phyloP scores from a whole-genome alignment of 2,113 vertebrate genomes.

The Chrysemys picta region DNA sequence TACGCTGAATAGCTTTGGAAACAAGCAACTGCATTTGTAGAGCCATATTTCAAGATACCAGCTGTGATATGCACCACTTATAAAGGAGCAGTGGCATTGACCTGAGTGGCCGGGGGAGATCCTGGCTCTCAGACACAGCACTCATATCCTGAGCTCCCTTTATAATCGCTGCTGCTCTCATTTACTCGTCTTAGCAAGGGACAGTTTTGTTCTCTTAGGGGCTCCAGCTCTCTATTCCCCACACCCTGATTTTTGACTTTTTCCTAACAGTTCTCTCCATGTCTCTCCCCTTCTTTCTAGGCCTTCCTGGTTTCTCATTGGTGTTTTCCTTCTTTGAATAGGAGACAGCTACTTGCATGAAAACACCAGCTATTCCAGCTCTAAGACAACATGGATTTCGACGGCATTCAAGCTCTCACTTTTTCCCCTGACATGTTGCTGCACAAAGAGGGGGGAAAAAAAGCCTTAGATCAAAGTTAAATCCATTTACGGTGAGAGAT shows the following conservation, averaged over 20 bases:
- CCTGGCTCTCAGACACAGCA: no score
- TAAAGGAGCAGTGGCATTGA: no score
- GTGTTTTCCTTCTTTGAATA: background rate
- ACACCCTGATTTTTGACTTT: background rate
- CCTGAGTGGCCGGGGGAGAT: no score
- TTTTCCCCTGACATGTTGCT: background rate
- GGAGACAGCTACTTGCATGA: background rate
- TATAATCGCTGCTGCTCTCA: background rate
- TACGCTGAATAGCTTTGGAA: no score
- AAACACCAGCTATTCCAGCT: background rate
- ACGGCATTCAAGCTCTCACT: background rate
- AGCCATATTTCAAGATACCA: no score
- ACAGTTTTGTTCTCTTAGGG: background rate
- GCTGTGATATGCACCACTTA: no score
- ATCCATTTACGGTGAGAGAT: background rate
- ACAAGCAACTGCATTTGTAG: no score
- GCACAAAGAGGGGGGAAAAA: background rate
- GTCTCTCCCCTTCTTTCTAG: background rate
- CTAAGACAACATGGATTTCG: background rate
- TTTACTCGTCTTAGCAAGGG: background rate
- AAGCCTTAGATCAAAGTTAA: background rate
- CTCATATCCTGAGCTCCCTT: no score
- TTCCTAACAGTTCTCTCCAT: background rate
- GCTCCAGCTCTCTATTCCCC: no score
- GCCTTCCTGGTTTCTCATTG: background rate